Conservation (phyloP, 2,797 vertebrate genomes). For the Anas bernieri region DNA sequence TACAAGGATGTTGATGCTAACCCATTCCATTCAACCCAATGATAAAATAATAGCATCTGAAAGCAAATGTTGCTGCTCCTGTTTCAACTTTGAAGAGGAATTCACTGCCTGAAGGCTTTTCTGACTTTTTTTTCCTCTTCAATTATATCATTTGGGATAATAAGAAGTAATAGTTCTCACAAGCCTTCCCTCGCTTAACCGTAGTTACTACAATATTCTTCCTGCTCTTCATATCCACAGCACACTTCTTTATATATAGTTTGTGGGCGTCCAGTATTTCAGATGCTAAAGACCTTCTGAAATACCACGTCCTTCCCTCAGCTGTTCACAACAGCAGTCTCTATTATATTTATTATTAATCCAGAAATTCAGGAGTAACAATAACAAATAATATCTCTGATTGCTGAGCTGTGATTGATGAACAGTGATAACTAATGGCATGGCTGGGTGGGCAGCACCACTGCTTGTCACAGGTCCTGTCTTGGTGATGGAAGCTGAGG, state of each 20-base stretch:
- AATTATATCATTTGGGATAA: neutral
- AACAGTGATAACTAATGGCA: constrained; percentile 15
- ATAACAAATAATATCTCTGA: constrained; percentile 14
- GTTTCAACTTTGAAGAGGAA: neutral
- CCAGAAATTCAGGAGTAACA: constrained; percentile 13
- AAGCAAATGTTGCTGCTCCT: neutral
- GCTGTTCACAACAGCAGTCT: neutral
- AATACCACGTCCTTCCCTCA: neutral
- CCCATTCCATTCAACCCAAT: neutral
- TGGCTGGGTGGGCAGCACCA: neutral
- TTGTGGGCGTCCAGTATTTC: neutral
- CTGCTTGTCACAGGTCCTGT: neutral
- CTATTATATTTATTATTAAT: constrained; percentile 6
- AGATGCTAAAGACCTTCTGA: neutral
- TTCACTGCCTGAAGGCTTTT: neutral
- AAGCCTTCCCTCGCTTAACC: neutral
- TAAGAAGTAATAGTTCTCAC: neutral
- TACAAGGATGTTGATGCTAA: neutral
- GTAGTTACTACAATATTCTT: neutral
- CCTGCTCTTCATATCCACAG: neutral
- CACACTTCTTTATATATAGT: neutral
- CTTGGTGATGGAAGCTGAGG: neutral
- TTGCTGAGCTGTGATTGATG: constrained; percentile 33
- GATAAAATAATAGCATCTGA: neutral
- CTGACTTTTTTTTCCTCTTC: accelerated